These are phyloP conservation scores for Micromys minutus DNA, from an alignment of 2,113 vertebrate genomes.

Conservation along the genomic window DNA sequence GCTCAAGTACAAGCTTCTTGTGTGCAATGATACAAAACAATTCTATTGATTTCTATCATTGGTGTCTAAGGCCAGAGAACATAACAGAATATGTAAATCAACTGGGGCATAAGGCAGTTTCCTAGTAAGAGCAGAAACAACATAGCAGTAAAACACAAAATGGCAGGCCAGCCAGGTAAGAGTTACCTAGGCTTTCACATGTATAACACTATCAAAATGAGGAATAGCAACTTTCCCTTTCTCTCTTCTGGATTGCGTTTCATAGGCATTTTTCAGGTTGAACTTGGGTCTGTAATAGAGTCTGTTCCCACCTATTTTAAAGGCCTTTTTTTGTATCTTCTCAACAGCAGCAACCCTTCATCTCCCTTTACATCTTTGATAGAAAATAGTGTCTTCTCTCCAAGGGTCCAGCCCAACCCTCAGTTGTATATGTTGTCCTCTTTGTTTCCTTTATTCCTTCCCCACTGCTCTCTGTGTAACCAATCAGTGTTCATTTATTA, in stretches of 20 bases:
- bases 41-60: no score
- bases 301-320: background rate
- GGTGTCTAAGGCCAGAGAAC: no score
- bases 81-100: no score
- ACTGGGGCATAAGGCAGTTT: no score
- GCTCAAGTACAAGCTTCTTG: no score
- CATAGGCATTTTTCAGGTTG: background rate
- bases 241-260: conserved; percentile 30
- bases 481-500: conserved; percentile 24
- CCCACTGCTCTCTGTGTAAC: background rate
- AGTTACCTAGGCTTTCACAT: no score
- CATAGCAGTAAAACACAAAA: no score
- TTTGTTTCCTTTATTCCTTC: background rate
- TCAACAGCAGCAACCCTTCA: background rate
- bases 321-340: background rate
- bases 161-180: no score
- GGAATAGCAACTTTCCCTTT: background rate
- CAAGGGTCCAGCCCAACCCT: background rate
- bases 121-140: no score
- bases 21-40: no score
- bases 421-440: background rate
- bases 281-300: background rate
- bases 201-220: background rate
- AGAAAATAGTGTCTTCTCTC: background rate
- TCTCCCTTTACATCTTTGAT: background rate